Evolutionary conservation across 2,888 invertebrate species (phyloP), one percentile per base, ranked within the genome.

Genomic region (Tetanocera ferruginea): DNA sequence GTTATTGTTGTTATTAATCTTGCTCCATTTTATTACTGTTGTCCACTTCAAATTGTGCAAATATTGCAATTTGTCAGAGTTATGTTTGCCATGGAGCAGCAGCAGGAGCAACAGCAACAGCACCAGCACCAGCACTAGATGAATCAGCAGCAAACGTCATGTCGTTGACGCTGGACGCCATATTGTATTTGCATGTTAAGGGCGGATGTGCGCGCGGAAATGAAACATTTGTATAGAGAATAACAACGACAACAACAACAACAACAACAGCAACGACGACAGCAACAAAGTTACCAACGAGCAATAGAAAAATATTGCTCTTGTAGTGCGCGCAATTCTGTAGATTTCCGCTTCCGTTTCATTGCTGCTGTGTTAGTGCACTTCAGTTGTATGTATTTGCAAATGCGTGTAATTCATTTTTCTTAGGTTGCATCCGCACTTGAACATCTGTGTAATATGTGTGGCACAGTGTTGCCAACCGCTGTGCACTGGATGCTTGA

Each of bases 271-370:
- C 60, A 62, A 67, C 64, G 60, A 34, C 74, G 77, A 76, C 77
- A 77, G 43, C 37, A 79, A 78, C 37, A 78, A 60, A 57, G 72
- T 60, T 14, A 60, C 14, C 60, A 72, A 60, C 19, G 19, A 37
- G 72, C 60, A 72, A 71, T 75, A 78, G 80, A 77, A 78, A 78
- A 77, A 78, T 76, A 76, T 76, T 49, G 75, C 71, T 66, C 66
- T 78, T 23, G 69, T 51, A 51, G 37, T 67, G 66, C 73, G 66
- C 69, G 25, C 23, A 19, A 67, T 51, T 69, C 43, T 72, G 52
- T 64, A 37, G 37, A 23, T 52, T 70, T 76, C 71, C n/a, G 23
- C 55, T 43, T 51, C 28, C 60, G 23, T 25, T 43, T 66, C 31
- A 28, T 66, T n/a, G 66, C 37, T 25, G 25, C 60, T 11, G 69